Evolutionary conservation across 2,888 invertebrate species (phyloP).

Genomic region (Heliconius erato): DNA sequence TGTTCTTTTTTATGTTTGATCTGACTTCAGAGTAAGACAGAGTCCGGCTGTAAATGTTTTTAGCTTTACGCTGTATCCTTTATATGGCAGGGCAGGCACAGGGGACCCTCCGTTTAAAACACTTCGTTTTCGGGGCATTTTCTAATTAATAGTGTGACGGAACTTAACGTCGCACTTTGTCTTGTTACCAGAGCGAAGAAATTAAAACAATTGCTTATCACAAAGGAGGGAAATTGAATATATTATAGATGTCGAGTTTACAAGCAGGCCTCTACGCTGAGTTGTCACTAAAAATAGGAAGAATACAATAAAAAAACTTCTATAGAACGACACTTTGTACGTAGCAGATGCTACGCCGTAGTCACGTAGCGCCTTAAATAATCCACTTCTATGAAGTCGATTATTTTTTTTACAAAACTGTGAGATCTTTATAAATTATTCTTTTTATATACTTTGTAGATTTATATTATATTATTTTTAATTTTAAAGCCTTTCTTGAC

Average conservation of each 20-base stretch:
- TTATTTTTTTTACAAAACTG: neutral
- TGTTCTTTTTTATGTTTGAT: neutral
- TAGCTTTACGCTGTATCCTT: neutral
- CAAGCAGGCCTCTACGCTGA: neutral
- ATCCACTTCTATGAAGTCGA: neutral
- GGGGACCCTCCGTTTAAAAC: neutral
- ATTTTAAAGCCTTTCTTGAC: too few species aligned
- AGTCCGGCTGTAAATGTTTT: neutral
- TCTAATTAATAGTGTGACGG: neutral
- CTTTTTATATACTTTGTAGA: too few species aligned
- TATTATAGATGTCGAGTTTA: neutral
- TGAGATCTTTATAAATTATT: too few species aligned
- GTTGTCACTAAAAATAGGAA: neutral
- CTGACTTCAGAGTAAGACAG: neutral
- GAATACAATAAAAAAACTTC: neutral
- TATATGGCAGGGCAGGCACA: neutral
- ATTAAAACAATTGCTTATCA: too few species aligned
- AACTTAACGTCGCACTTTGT: neutral
- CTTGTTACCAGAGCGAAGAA: neutral
- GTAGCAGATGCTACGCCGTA: constrained; percentile 54
- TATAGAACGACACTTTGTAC: neutral
- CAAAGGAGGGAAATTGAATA: too few species aligned
- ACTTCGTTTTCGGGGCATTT: neutral
- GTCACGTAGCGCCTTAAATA: constrained; percentile 59
- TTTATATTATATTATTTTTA: too few species aligned